Evolutionary conservation across 2,888 invertebrate species (phyloP).

Genomic region (Trichopoda pennipes): DNA sequence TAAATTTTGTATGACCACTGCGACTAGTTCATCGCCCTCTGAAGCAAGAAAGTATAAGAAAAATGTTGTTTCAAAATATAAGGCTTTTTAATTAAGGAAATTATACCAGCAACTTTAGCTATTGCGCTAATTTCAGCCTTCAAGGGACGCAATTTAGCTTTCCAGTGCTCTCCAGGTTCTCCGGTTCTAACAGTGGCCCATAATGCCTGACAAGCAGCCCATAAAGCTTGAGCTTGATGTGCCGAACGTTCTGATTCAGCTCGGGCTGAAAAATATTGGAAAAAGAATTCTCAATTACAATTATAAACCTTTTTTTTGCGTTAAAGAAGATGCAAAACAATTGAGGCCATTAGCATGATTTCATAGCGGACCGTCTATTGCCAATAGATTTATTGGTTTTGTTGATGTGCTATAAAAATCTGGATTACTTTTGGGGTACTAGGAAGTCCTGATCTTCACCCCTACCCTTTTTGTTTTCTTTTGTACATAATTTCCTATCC

Average conservation of each 20-base stretch:
- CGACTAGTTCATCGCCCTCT: constrained; percentile 90
- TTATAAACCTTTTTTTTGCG: too few relatives aligned
- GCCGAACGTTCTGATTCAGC: constrained; percentile 88
- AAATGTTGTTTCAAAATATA: neutral
- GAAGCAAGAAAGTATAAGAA: constrained; percentile 70
- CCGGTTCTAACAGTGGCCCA: constrained; percentile 87
- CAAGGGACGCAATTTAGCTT: constrained; percentile 84
- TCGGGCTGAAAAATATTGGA: constrained; percentile 82
- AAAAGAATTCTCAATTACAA: too few relatives aligned
- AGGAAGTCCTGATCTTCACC: too few relatives aligned
- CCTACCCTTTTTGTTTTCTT: too few relatives aligned
- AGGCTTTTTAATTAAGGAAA: neutral
- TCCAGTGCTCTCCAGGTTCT: constrained; percentile 83
- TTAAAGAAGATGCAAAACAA: too few relatives aligned
- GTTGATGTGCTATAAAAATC: too few relatives aligned
- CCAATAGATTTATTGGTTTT: too few relatives aligned
- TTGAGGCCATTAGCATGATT: too few relatives aligned
- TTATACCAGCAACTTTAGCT: constrained; percentile 87
- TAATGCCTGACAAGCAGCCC: constrained; percentile 96
- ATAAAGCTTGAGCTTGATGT: constrained; percentile 92
- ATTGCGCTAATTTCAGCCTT: constrained; percentile 88
- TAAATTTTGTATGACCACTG: constrained; percentile 88
- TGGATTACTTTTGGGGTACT: too few relatives aligned
- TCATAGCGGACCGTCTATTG: too few relatives aligned
- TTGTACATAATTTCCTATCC: too few relatives aligned